Conservation (phyloP, 2,797 vertebrate genomes). For the Pitangus sulphuratus region DNA sequence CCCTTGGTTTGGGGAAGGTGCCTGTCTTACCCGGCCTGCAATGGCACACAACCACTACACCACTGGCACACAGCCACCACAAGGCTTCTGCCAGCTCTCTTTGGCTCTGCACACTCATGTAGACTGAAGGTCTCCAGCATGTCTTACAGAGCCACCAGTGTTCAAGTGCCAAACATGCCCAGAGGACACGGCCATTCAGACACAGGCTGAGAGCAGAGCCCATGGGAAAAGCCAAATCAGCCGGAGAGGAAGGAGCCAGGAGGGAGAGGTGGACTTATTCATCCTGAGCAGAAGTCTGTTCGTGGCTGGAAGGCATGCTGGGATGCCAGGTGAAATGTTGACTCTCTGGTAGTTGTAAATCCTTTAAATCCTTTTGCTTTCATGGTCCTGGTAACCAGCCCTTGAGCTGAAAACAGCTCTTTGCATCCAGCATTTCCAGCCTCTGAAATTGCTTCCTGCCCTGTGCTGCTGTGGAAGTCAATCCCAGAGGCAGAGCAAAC, state of each 20-base stretch:
- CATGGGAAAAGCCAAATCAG: background rate
- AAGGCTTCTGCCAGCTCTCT: background rate
- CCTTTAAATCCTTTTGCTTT: background rate
- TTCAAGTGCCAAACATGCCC: background rate
- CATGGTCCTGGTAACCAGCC: background rate
- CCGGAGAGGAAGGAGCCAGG: background rate
- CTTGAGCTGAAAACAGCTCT: background rate
- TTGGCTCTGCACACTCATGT: background rate
- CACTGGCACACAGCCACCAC: rapidly evolving
- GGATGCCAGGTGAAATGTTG: background rate
- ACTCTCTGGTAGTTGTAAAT: background rate
- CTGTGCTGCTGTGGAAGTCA: conserved; percentile 15
- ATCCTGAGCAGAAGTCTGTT: background rate
- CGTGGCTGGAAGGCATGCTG: background rate
- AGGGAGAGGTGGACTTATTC: background rate
- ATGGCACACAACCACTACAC: background rate
- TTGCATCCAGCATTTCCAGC: background rate
- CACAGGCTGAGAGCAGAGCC: background rate
- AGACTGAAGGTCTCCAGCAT: background rate
- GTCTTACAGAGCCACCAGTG: background rate
- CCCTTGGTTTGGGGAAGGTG: background rate
- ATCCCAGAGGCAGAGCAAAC: conserved; percentile 11
- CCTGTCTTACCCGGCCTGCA: background rate
- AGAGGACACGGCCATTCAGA: background rate
- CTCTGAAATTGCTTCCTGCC: conserved; percentile 10